phyloP scores from a whole-genome alignment of 2,113 vertebrate genomes.

The Paratilapia polleni region DNA sequence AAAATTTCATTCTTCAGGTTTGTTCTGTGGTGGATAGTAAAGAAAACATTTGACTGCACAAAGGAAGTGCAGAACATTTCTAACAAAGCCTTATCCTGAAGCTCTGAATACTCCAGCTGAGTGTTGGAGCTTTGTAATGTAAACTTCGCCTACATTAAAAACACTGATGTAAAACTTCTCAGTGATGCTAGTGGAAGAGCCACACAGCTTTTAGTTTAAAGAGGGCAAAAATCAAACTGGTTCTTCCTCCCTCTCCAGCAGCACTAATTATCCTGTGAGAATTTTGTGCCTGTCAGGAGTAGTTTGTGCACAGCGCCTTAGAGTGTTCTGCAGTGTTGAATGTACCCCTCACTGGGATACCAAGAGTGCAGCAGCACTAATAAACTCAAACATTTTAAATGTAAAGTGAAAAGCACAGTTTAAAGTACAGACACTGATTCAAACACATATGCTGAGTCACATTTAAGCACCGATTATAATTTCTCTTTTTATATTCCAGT shows the following conservation, averaged over 20 bases:
- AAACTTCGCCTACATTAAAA: not conserved
- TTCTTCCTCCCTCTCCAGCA: not conserved
- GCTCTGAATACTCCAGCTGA: not conserved
- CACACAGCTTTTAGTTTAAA: not conserved
- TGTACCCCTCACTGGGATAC: not conserved
- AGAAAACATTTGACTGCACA: not conserved
- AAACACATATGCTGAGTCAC: not conserved
- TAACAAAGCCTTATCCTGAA: not conserved
- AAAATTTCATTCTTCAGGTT: not conserved
- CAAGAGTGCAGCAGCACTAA: not conserved
- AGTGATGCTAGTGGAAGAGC: not conserved
- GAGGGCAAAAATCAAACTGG: not conserved
- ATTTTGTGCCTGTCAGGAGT: not conserved
- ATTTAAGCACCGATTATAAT: no score
- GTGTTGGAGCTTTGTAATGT: not conserved
- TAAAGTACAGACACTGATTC: not conserved
- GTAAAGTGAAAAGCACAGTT: not conserved
- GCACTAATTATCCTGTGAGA: conserved; percentile 1
- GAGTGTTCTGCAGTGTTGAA: not conserved
- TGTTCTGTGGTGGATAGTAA: not conserved
- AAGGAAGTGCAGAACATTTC: not conserved
- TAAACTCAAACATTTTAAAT: not conserved
- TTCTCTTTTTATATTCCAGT: no score
- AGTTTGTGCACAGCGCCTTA: not conserved
- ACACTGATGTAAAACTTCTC: conserved; percentile 17